Conservation (phyloP, 2,113 vertebrate species). For the Butastur rufipennis region DNA sequence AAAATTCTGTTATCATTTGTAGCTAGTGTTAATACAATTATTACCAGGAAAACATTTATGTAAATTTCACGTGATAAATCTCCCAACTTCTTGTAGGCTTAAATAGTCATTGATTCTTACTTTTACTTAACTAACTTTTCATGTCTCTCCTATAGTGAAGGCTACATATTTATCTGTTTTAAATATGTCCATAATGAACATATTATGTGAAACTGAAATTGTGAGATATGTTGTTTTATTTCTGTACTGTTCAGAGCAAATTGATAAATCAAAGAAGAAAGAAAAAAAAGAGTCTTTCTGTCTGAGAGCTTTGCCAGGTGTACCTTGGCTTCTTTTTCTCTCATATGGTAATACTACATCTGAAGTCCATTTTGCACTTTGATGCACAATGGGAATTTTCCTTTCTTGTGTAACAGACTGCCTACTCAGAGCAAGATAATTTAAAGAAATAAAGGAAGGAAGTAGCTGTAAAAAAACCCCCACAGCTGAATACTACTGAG, state of each 20-base stretch:
- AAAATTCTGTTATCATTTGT: not conserved
- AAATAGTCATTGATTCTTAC: not conserved
- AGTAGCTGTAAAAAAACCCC: not conserved
- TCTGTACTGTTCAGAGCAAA: not conserved
- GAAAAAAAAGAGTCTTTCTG: not conserved
- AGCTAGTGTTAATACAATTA: not conserved
- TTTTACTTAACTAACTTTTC: not conserved
- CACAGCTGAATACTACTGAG: not conserved
- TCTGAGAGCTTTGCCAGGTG: not conserved
- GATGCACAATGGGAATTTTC: not conserved
- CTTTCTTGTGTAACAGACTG: not conserved
- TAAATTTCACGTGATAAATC: not conserved
- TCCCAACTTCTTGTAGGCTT: not conserved
- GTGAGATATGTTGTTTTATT: not conserved
- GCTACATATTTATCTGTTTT: not conserved
- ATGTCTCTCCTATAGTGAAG: not conserved
- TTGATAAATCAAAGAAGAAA: not conserved
- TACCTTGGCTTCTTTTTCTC: not conserved
- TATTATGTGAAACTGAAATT: not conserved
- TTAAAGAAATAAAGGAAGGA: not conserved
- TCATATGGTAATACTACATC: not conserved
- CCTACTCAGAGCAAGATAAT: not conserved
- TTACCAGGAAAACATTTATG: not conserved
- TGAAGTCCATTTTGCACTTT: not conserved
- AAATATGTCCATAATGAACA: not conserved